phyloP scores from a whole-genome alignment of 2,888 invertebrate genomes.

The Tetanocera ferruginea region DNA sequence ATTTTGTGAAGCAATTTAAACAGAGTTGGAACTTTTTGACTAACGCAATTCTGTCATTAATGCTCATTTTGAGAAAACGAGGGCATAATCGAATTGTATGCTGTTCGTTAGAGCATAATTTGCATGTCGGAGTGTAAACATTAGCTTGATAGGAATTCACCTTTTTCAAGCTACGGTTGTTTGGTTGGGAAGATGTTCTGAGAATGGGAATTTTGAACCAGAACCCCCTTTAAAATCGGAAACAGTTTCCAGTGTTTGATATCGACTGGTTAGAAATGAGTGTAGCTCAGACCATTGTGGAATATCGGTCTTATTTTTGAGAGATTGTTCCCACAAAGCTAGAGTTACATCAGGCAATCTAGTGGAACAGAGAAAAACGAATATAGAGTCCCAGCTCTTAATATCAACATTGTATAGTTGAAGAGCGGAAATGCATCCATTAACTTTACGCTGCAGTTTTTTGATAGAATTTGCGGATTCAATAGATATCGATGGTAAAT shows the following conservation, averaged over 20 bases:
- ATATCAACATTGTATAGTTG: neutral
- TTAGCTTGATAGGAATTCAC: no score
- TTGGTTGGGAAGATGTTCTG: no score
- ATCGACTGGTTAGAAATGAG: neutral
- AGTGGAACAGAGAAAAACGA: conserved; percentile 39
- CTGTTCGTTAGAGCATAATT: conserved; percentile 3
- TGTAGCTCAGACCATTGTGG: neutral
- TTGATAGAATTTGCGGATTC: no score
- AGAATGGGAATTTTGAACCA: no score
- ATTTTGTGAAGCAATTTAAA: neutral
- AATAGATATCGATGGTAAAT: no score
- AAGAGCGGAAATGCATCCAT: neutral
- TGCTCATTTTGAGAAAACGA: neutral
- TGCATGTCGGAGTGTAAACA: neutral
- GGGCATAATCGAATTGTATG: conserved; percentile 15
- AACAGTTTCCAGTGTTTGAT: neutral
- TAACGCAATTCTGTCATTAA: no score
- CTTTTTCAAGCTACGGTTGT: no score
- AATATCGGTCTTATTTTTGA: neutral
- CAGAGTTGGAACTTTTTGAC: no score
- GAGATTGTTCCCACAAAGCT: conserved; percentile 33
- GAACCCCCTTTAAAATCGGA: neutral
- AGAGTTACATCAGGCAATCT: conserved; percentile 27
- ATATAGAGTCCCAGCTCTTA: conserved; percentile 32
- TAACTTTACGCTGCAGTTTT: no score